Evolutionary conservation across 2,888 invertebrate species (phyloP).

Genomic region (Pyrochroa serraticornis): DNA sequence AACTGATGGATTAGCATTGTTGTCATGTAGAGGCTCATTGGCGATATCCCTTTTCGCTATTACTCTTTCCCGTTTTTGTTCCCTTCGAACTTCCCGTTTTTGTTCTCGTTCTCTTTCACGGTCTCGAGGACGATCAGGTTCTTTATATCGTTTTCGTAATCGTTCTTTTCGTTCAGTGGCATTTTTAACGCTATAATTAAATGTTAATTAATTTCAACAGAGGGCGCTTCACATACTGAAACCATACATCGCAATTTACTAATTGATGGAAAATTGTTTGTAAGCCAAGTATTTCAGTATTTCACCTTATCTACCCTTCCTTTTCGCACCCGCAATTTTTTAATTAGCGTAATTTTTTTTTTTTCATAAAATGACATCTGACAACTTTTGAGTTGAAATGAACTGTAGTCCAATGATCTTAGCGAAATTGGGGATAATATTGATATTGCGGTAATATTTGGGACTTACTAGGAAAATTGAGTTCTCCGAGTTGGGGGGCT

Average conservation of each 20-base stretch:
- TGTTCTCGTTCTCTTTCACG: conserved; percentile 52
- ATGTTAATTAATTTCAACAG: neutral
- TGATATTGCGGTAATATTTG: too few relatives aligned
- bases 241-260: too few relatives aligned
- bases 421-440: too few relatives aligned
- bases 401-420: too few relatives aligned
- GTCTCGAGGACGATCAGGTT: conserved; percentile 48
- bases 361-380: too few relatives aligned
- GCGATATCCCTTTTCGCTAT: conserved; percentile 46
- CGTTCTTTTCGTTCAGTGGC: conserved; percentile 50
- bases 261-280: too few relatives aligned
- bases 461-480: conserved; percentile 47
- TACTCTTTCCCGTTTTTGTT: conserved; percentile 48
- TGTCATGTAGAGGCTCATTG: conserved; percentile 47
- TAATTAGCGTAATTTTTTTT: too few relatives aligned
- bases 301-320: too few relatives aligned
- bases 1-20: conserved; percentile 34
- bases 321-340: too few relatives aligned
- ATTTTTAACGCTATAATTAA: conserved; percentile 29
- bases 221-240: too few relatives aligned
- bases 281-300: too few relatives aligned
- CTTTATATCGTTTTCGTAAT: conserved; percentile 53
- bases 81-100: conserved; percentile 48
- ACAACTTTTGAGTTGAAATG: too few relatives aligned
- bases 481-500: conserved; percentile 45